Evolutionary conservation across 2,888 invertebrate genomes (phyloP), one percentile per base, ranked within the genome.

Genomic region (Dryadula phaetusa): DNA sequence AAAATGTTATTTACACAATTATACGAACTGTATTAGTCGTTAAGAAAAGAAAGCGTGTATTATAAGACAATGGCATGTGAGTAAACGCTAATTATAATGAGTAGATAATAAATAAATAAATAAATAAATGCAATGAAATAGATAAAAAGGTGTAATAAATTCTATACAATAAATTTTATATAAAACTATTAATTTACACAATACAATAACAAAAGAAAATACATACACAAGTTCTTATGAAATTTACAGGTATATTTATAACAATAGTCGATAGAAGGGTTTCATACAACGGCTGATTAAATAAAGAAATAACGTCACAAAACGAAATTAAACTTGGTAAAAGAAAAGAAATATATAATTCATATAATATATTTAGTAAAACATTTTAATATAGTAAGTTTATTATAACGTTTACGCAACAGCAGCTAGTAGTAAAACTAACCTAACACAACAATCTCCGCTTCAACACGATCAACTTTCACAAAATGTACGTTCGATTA

Each of bases 381-480:
- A 42, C 28, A 44, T 22, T 16, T 16, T 10, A 14, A 18, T 34
- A 53, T 1, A 10, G 6, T 12, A 18, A 44, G 18, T 44, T 32
- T 53, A 52, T 34, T 63, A 46, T 34, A 58, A 52, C 22, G 25
- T 25, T 65, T 65, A 65, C 58, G 64, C 58, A 65, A 65, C 56
- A 52, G 18, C 25, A 20, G 46, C 22, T 8, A 22, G 58, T 58
- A 47, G 58, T 58, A 58, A 40, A 40, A 65, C 64, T 65, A 65
- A 65, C 64, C 64, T 65, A 65, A 64, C 64, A 46, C 64, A 64
- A 64, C 64, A 64, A 58, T 60, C 60, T 28, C 40, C 58, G 47
- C 47, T 52, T 28, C 37, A 18, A 32, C 49, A 58, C 58, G 58
- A 65, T 65, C 60, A 65, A 65, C 64, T 65, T 65, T 65, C 64